A percentile compares a stretch with the other conserved stretches of the same genome.
These are phyloP conservation scores for Drosophila hamatofila DNA, from an alignment of 2,888 invertebrate species.

Conservation along the genomic window DNA sequence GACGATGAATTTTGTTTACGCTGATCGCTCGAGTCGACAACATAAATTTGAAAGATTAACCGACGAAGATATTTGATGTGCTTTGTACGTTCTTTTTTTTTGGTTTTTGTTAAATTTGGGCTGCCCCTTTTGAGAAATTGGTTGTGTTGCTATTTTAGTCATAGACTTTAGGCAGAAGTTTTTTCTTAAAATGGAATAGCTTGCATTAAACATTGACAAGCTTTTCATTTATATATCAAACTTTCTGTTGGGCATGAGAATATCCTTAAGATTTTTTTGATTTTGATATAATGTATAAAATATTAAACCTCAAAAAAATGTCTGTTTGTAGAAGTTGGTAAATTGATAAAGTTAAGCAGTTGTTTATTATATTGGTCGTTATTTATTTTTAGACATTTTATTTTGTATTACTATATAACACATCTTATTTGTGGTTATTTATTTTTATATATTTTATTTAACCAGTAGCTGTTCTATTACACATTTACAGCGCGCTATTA, in stretches of 20 bases:
- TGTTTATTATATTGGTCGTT: too few species aligned
- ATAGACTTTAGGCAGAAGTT: not conserved
- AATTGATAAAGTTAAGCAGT: not conserved
- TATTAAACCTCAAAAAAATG: too few species aligned
- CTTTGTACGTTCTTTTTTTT: not conserved
- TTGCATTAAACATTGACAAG: not conserved
- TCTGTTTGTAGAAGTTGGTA: too few species aligned
- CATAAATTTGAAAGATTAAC: constrained; percentile 14
- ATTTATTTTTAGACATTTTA: too few species aligned
- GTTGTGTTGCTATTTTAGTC: not conserved
- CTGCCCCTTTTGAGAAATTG: not conserved
- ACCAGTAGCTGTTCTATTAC: too few species aligned
- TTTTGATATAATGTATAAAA: not conserved
- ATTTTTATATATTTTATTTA: too few species aligned
- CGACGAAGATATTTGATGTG: not conserved
- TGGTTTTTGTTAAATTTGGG: not conserved
- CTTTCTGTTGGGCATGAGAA: too few species aligned
- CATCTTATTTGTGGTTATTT: too few species aligned
- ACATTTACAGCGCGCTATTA: too few species aligned
- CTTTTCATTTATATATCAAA: not conserved
- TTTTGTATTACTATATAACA: too few species aligned
- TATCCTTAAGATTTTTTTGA: not conserved
- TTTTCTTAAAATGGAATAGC: not conserved
- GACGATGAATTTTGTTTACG: constrained; percentile 18
- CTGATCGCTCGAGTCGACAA: constrained; percentile 12